Evolutionary conservation across 2,888 invertebrate genomes (phyloP), one percentile per base, ranked within the genome.

Genomic region (Campopleginae sp.): DNA sequence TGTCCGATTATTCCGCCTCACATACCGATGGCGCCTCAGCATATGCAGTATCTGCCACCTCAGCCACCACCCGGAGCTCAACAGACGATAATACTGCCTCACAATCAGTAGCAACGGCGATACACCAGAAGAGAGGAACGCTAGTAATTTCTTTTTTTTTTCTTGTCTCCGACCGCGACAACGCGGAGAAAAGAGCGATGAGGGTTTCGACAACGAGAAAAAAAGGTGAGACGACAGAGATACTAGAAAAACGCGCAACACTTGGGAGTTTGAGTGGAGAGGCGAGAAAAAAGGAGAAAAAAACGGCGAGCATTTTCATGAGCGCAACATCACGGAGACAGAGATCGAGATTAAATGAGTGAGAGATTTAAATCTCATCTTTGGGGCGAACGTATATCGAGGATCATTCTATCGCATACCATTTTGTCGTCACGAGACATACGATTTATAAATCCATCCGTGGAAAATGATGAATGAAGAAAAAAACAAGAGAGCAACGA

Each of bases 1-100:
- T 96, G 95, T 90, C 95, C 95, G 51, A 93, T 95, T 83, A 93
- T 96, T 86, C 95, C 94, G 75, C 92, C 93, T 70, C 93, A 87
- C 66, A 90, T 94, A 90, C 92, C 91, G 38, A 89, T 94, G 84
- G 93, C 94, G 46, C 95, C 94, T 83, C 95, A 94, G 84, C 95
- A 94, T 87, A 94, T 95, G 94, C 95, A 94, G 90, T 95, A 95
- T 90, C 91, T 95, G 81, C 94, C 94, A 80, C 94, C 94, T 74
- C 94, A 94, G 83, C 95, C 94, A 65, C 95, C 94, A 48, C 94
- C 93, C 51, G 93, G 93, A 61, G 91, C 93, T 78, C 94, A 93
- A 85, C 94, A 93, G 86, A 93, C 93, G 86, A 94, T 94, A 27
- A 92, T 94, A 86, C 88, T 94, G 87, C 93, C 94, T 78, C 94